Conservation (phyloP, 2,888 invertebrate genomes). For the Chelonus formosanus region DNA sequence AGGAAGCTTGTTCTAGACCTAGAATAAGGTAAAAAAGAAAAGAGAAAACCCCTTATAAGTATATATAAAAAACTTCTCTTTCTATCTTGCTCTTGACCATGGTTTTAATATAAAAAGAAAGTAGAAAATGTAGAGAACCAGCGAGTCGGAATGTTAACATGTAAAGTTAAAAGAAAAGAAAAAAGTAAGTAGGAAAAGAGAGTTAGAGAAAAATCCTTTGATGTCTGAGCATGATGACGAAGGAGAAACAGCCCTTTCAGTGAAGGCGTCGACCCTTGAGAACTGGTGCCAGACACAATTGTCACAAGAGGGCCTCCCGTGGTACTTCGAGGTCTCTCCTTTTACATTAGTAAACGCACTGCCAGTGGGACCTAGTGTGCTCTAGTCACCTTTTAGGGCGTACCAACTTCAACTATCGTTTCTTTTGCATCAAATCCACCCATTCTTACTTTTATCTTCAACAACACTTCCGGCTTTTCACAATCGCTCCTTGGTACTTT, state of each 20-base stretch:
- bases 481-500: background rate
- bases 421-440: too few relatives aligned
- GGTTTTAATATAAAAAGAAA: slow-evolving; percentile 2
- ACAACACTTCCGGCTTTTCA: too few relatives aligned
- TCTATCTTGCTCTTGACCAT: slow-evolving; percentile 22
- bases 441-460: too few relatives aligned
- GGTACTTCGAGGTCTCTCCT: slow-evolving; percentile 15
- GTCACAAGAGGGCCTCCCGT: slow-evolving; percentile 50
- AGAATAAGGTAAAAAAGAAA: slow-evolving; percentile 1
- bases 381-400: too few relatives aligned
- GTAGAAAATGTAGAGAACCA: slow-evolving; percentile 13
- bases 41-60: background rate
- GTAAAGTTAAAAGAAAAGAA: slow-evolving; percentile 15
- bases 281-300: slow-evolving; percentile 59
- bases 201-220: slow-evolving; percentile 31
- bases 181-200: slow-evolving; percentile 34
- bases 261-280: slow-evolving; percentile 58
- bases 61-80: background rate
- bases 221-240: slow-evolving; percentile 28
- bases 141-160: slow-evolving; percentile 41
- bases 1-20: slow-evolving; percentile 16
- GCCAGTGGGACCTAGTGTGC: too few relatives aligned
- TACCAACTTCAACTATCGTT: too few relatives aligned
- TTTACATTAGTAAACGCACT: background rate
- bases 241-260: slow-evolving; percentile 51